Conservation (phyloP, 1,140 invertebrate genomes). For the Oscheius sp. region DNA sequence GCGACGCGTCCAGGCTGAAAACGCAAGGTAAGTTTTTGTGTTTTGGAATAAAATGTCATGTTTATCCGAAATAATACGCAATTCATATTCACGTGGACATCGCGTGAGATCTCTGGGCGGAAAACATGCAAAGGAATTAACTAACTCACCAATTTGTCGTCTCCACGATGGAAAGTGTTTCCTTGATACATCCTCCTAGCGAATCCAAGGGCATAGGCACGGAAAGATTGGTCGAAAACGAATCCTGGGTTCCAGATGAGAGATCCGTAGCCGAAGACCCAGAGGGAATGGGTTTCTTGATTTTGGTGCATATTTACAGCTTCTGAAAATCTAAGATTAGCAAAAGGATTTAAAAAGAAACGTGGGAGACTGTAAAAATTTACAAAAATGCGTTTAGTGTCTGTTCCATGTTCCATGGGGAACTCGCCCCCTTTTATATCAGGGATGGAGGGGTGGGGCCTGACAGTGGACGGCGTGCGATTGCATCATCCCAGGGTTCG, state of each 20-base stretch:
- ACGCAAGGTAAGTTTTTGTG: no score
- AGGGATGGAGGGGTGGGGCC: background rate
- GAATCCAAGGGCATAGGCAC: constrained; percentile 28
- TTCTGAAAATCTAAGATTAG: no score
- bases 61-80: no score
- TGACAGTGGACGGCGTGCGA: background rate
- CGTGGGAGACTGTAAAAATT: no score
- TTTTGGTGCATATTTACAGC: no score
- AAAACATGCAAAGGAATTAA: background rate
- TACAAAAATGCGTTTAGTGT: no score
- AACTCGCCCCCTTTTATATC: background rate
- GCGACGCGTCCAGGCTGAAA: constrained; percentile 34
- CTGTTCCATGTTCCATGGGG: background rate
- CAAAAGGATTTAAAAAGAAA: background rate
- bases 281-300: constrained; percentile 19
- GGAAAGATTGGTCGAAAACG: constrained; percentile 12
- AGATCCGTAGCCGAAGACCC: constrained; percentile 35
- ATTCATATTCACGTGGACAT: no score
- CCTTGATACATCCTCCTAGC: constrained; percentile 37
- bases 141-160: constrained; percentile 23
- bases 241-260: constrained; percentile 41
- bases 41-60: no score
- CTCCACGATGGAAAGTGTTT: constrained; percentile 37
- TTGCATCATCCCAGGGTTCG: constrained; percentile 3
- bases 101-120: no score